A percentile compares a stretch with the other conserved stretches of the same genome.
Conservation (phyloP, 2,113 vertebrate species). For the Aldabrachelys gigantea region DNA sequence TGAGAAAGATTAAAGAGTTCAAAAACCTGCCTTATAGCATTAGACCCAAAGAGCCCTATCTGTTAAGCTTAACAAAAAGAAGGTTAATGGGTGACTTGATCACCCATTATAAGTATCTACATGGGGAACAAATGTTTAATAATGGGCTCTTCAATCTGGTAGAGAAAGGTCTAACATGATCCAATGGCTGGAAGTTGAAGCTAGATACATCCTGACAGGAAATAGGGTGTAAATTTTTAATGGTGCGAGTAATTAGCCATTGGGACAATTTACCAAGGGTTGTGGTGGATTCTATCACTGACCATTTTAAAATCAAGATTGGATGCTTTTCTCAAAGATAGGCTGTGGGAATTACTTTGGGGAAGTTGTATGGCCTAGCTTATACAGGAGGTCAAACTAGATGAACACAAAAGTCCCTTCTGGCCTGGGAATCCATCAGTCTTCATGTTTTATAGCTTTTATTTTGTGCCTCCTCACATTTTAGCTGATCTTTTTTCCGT, state of each 20-base stretch:
- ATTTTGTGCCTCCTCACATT: slow-evolving; percentile 33
- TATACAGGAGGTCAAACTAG: not conserved
- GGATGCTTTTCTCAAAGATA: not conserved
- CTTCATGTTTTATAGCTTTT: slow-evolving; percentile 27
- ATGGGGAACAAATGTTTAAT: not conserved
- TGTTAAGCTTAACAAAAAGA: not conserved
- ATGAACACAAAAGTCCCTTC: not conserved
- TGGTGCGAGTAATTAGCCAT: not conserved
- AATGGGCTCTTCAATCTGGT: not conserved
- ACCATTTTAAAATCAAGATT: not conserved
- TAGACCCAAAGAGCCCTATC: not conserved
- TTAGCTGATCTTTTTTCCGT: slow-evolving; percentile 32
- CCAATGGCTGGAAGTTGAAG: not conserved
- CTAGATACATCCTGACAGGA: not conserved
- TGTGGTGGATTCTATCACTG: not conserved
- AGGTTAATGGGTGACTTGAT: not conserved
- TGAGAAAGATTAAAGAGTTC: not conserved
- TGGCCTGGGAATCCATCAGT: not conserved
- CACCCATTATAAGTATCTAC: not conserved
- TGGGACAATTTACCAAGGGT: not conserved
- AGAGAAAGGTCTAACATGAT: not conserved
- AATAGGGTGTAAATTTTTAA: not conserved
- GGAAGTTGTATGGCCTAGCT: not conserved
- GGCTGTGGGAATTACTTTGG: not conserved
- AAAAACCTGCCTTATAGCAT: not conserved